Base-by-base conservation (phyloP, 1,140 invertebrate species). In the Ips typographus region DNA sequence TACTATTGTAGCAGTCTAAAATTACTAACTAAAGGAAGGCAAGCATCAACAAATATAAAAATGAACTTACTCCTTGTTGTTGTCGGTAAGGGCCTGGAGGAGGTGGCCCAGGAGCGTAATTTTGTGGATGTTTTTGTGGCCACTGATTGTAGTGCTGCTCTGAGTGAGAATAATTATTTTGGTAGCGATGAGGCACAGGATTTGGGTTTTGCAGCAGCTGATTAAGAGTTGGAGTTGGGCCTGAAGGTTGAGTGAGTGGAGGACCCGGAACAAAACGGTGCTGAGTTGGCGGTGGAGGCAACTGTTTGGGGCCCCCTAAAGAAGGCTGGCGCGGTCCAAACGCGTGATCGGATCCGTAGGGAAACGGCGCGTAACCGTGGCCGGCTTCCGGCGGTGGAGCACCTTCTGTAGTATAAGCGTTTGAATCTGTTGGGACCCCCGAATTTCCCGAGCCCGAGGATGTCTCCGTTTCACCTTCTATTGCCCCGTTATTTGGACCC, bases 161-260 rank as follows among this genome's bases (percentile, higher is more conserved):
- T 8, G 75, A 70, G 55, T 76, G 77, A 44, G 72, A 74, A 71
- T 80, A 80, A 71, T 72, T 79, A 68, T 79, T 80, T 58, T 74
- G 76, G 65, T 79, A 80, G 40, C 79, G 76, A 65, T 76, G 74
- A 37, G 73, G 74, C 68, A 78, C 73, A 40, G 78, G 73, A 64
- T 78, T 79, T 47, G 74, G 73, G 63, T 77, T 80, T 72, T 80
- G 78, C 41, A 80, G 65, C 63, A 96, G 83, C 76, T 94, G 94
- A 82, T 96, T 96, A 65, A 96, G 83, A 40, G 94, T 96, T 55
- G 94, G 94, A 52, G 94, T 96, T 22, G 93, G 94, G 56, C 94
- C 92, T 68, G 90, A 88, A 61, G 91, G 90, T 79, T 93, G 92
- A 38, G 87, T 86, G 73, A 88, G 85, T 68, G 83, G 85, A 76